Evolutionary conservation across 1,140 invertebrate species (phyloP).

Genomic region (Drosophila ambigua): DNA sequence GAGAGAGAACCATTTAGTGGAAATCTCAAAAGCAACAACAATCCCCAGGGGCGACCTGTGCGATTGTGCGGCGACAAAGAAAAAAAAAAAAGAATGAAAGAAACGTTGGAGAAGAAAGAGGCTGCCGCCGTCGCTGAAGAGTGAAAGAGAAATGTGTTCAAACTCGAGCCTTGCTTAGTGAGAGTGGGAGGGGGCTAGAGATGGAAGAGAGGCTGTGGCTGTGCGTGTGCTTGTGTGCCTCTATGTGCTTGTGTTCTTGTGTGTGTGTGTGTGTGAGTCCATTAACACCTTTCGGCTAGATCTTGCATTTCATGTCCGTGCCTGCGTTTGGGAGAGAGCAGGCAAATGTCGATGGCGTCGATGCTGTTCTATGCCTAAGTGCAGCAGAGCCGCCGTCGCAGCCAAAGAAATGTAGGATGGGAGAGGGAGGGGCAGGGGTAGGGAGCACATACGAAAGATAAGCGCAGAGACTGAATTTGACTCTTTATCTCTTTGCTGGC

Average conservation of each 20-base stretch:
- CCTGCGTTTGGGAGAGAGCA: slow-evolving; percentile 27
- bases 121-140: slow-evolving; percentile 12
- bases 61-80: slow-evolving; percentile 24
- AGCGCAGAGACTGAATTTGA: neutral
- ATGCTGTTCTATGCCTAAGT: slow-evolving; percentile 12
- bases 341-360: slow-evolving; percentile 30
- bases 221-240: no score
- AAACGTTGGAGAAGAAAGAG: slow-evolving; percentile 25
- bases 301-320: slow-evolving; percentile 41
- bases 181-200: neutral
- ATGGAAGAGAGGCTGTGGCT: no score
- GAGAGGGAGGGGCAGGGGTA: no score
- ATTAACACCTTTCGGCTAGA: slow-evolving; percentile 40
- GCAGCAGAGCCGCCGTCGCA: slow-evolving; percentile 6
- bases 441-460: neutral
- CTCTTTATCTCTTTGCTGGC: slow-evolving; percentile 4
- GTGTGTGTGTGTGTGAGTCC: slow-evolving; percentile 25
- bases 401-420: neutral
- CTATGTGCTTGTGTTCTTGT: neutral
- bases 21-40: slow-evolving; percentile 30
- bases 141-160: slow-evolving; percentile 6
- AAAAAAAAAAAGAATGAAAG: slow-evolving; percentile 14
- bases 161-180: no score
- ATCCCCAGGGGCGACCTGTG: slow-evolving; percentile 7
- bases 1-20: slow-evolving; percentile 54